These are phyloP conservation scores for Melanocharis versteri DNA, from an alignment of 2,113 vertebrate genomes.

Conservation along the genomic window DNA sequence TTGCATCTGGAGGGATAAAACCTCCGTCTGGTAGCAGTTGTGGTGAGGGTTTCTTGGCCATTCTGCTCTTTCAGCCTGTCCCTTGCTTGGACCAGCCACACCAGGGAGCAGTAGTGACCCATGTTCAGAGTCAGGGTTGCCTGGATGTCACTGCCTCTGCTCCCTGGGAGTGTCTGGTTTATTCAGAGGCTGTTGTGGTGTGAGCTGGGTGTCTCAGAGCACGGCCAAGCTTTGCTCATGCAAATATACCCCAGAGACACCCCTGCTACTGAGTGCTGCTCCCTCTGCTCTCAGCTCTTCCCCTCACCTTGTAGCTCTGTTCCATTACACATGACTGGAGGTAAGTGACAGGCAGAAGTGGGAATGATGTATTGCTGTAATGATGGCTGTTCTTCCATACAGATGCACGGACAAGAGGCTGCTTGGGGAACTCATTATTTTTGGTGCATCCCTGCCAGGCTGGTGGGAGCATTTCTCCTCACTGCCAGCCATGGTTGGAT, in stretches of 20 bases:
- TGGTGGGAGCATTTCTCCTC: background rate
- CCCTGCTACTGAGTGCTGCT: background rate
- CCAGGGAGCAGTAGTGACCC: fast-evolving
- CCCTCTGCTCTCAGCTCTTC: background rate
- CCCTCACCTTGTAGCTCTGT: background rate
- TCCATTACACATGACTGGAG: background rate
- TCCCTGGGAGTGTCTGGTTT: background rate
- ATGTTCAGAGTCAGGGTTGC: background rate
- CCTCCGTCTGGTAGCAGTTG: background rate
- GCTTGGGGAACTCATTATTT: background rate
- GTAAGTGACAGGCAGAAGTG: background rate
- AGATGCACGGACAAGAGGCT: background rate
- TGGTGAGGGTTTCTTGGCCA: background rate
- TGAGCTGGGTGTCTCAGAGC: background rate
- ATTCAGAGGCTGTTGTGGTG: background rate
- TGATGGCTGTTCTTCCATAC: background rate
- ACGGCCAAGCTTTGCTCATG: background rate
- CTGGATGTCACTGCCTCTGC: background rate
- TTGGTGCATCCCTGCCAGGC: background rate
- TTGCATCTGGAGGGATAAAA: background rate
- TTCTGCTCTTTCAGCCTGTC: background rate
- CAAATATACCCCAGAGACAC: background rate
- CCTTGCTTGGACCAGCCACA: background rate
- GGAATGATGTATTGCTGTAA: background rate
- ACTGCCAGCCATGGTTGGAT: background rate